Conservation (phyloP, 2,888 invertebrate species). For the Drosophila meridionalis region DNA sequence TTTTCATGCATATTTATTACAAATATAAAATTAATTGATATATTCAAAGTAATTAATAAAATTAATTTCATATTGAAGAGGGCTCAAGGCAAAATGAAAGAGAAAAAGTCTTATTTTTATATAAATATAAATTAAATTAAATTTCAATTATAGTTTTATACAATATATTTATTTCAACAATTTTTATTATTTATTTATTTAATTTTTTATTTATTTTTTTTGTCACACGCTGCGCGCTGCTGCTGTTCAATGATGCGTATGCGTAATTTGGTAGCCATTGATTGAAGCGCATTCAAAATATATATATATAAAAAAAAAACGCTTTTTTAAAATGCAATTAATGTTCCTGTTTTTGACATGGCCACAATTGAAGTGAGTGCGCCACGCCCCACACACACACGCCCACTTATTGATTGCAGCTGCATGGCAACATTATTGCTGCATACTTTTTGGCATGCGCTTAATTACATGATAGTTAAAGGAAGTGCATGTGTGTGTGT, state of each 20-base stretch:
- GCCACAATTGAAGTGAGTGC: conserved; percentile 54
- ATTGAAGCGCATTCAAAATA: conserved; percentile 20
- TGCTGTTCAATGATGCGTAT: conserved; percentile 31
- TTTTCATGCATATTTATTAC: background rate
- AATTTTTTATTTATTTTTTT: background rate
- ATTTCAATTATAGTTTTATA: background rate
- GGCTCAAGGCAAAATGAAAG: background rate
- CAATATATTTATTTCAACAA: background rate
- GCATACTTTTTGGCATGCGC: conserved; percentile 77
- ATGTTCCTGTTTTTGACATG: conserved; percentile 63
- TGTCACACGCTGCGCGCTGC: background rate
- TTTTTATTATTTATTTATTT: background rate
- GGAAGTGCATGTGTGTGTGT: background rate
- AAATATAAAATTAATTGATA: background rate
- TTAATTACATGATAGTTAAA: conserved; percentile 72
- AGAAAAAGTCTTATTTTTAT: background rate
- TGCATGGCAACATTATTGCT: conserved; percentile 60
- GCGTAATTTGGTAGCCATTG: conserved; percentile 39
- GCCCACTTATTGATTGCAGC: conserved; percentile 66
- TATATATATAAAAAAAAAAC: background rate
- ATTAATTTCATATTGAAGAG: background rate
- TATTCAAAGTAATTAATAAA: background rate
- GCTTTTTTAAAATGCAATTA: conserved; percentile 31
- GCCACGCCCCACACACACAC: conserved; percentile 54
- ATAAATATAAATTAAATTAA: background rate